Evolutionary conservation across 2,113 vertebrate genomes (phyloP), one percentile per base, ranked within the genome.

Genomic region (Phylloscopus trochilus): DNA sequence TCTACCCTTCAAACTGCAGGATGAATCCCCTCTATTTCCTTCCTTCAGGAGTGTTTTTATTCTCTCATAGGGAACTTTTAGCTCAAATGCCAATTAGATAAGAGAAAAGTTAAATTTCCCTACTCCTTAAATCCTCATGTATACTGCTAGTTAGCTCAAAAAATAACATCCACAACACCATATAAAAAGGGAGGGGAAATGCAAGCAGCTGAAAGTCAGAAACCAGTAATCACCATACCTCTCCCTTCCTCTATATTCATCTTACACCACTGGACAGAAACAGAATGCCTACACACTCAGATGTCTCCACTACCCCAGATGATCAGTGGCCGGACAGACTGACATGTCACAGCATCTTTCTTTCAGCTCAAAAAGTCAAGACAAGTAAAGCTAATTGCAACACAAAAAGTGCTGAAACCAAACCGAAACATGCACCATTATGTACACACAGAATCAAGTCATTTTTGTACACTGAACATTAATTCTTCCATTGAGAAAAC

Each of bases 71-170:
- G 24, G 6, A 90, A 28, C n/a, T 59, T 62, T 16, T 8, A 78
- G 27, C 14, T 59, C 39, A 75, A 62, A 35, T 5, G 3, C 4
- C 44, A 26, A 58, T 3, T 6, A 75, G 9, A 39, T 37, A 85
- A 73, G 52, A 35, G 43, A 31, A 43, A 59, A 84, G 6, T 2
- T 44, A 7, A 63, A 31, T 43, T 63, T 15, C 4, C 1, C 7
- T n/a, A 10, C 2, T 7, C 4, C 18, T 81, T 64, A 85, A 62
- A n/a, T 10, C 8, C 6, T 46, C 26, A 46, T 0, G 0, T 15
- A 44, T 2, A 10, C 9, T 68, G 28, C 8, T 27, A 55, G 9
- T 43, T 55, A 39, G 63, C 47, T 30, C 43, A 84, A 44, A 22
- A 59, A 78, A 39, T 27, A 0, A n/a, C 12, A 55, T 28, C 11